Conservation (phyloP, 2,113 vertebrate species). For the Melanerpes aurifrons region DNA sequence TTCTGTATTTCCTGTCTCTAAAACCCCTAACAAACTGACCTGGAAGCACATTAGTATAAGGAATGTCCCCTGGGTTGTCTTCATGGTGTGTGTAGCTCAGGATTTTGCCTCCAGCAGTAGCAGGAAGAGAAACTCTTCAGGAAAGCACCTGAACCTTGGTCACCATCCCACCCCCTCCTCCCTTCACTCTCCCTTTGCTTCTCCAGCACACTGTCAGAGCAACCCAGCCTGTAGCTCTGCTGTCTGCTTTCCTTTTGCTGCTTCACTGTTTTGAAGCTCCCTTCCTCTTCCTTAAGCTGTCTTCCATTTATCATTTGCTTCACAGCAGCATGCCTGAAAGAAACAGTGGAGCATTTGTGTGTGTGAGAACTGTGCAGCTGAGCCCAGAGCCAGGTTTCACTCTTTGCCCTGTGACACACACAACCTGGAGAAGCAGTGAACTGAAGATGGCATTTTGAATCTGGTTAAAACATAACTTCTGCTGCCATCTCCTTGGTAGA, state of each 20-base stretch:
- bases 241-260: not conserved
- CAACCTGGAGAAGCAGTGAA: not conserved
- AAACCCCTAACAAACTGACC: not conserved
- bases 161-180: not conserved
- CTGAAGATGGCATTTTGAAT: not conserved
- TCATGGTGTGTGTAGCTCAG: rapidly evolving
- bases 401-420: not conserved
- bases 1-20: not conserved
- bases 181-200: not conserved
- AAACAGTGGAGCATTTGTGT: rapidly evolving
- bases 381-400: rapidly evolving
- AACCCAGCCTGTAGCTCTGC: rapidly evolving
- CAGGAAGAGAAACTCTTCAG: not conserved
- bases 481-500: not conserved
- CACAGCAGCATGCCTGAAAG: not conserved
- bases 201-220: not conserved
- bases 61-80: not conserved
- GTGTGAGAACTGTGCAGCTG: not conserved
- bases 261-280: not conserved
- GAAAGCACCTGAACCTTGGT: not conserved
- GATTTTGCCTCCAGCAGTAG: not conserved
- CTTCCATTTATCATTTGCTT: not conserved
- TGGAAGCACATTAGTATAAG: not conserved
- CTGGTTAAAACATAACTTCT: not conserved
- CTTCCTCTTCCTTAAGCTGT: not conserved